phyloP scores from a whole-genome alignment of 2,113 vertebrate genomes.

The Entosphenus tridentatus region DNA sequence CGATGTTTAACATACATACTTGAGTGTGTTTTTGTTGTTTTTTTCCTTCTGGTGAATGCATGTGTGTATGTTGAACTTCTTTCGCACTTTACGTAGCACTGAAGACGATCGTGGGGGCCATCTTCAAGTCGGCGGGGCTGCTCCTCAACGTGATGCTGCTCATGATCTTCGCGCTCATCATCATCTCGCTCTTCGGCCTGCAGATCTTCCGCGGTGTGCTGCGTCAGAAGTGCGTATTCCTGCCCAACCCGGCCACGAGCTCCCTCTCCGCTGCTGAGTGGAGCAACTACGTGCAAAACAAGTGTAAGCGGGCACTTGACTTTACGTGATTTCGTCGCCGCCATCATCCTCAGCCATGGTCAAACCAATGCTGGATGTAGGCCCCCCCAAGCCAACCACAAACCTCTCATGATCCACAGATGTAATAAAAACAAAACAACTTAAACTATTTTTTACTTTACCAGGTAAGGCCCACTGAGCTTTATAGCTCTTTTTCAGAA shows the following conservation, averaged over 20 bases:
- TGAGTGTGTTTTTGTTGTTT: neutral
- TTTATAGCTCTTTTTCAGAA: too few species aligned
- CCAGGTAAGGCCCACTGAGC: too few species aligned
- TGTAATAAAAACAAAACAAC: too few species aligned
- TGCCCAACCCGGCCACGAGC: neutral
- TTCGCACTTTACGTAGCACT: slow-evolving; percentile 7
- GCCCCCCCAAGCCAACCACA: neutral
- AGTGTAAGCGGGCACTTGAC: slow-evolving; percentile 6
- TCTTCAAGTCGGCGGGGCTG: slow-evolving; percentile 10
- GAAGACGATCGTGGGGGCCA: slow-evolving; percentile 10
- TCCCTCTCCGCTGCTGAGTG: slow-evolving; percentile 8
- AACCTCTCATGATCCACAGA: neutral
- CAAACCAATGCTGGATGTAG: too few species aligned
- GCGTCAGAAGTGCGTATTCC: slow-evolving; percentile 9
- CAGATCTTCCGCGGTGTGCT: slow-evolving; percentile 11
- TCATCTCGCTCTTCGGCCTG: slow-evolving; percentile 10
- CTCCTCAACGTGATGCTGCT: slow-evolving; percentile 9
- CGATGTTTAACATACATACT: neutral
- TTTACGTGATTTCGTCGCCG: neutral
- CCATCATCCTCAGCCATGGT: too few species aligned
- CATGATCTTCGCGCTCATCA: slow-evolving; percentile 10
- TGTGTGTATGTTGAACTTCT: neutral
- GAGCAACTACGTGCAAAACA: slow-evolving; percentile 8
- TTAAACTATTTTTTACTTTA: too few species aligned
- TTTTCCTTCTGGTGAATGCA: neutral